Evolutionary conservation across 1,140 invertebrate species (phyloP), one percentile per base, ranked within the genome.

Genomic region (Saccostrea glomerata): DNA sequence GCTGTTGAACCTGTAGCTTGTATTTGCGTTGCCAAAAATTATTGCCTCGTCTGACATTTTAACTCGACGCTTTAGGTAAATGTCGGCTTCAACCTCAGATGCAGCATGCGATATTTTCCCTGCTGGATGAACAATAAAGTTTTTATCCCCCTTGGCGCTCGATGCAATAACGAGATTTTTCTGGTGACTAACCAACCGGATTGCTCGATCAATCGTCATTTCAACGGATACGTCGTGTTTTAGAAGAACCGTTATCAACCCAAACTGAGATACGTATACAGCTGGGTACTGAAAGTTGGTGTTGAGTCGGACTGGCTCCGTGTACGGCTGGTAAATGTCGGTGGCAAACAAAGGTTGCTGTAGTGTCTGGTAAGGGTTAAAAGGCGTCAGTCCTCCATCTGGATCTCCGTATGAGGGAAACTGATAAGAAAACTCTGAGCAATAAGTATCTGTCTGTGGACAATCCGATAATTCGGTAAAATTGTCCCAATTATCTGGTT

Each of bases 161-260:
- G 91, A 92, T 2, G 93, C 91, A 17, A 91, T 92, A 17, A 93
- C 93, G 85, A 92, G 90, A 86, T 93, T 92, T 87, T 92, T 92
- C 55, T 91, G 90, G 86, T 93, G 92, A 77, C 91, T 94, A 40
- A 94, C 93, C 47, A 94, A 86, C 12, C 94, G 92, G 12, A 94
- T 90, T 11, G 93, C 92, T 36, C 90, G 86, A 86, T 94, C 94
- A 6, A 92, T 84, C 6, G 93, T 94, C 92, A 93, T 93, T 86
- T 94, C 94, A 23, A 94, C 93, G 0, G 93, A 92, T 23, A 94
- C 91, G 86, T 94, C 93, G 66, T 92, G 82, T 60, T 91, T 89
- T 23, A 94, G 88, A n/a, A 94, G 89, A 0, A 94, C 92, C 0
- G 92, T 93, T 23, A 94, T 92, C n/a, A 94, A 89, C 7, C 93